A percentile compares a stretch with the other conserved stretches of the same genome.
These are phyloP conservation scores for Amazona vittata DNA, from an alignment of 2,113 vertebrate species.

Conservation along the genomic window DNA sequence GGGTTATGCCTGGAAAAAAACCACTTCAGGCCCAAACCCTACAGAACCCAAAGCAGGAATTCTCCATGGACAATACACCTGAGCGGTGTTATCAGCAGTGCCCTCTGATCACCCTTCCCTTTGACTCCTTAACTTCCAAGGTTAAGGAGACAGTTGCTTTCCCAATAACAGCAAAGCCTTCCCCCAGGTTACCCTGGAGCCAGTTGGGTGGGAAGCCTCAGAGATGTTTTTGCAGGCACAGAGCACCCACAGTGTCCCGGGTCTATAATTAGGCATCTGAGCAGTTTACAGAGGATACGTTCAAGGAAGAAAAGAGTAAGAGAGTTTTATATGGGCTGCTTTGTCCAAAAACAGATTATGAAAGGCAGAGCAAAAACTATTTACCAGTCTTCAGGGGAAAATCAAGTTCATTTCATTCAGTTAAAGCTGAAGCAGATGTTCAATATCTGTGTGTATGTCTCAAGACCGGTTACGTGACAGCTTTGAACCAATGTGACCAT, in stretches of 20 bases:
- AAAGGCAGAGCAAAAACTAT: constrained; percentile 47
- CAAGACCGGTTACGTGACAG: neutral
- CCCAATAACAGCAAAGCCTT: neutral
- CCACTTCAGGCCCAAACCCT: neutral
- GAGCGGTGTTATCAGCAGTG: neutral
- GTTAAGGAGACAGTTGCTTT: neutral
- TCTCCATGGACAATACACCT: neutral
- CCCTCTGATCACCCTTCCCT: neutral
- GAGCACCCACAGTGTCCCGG: neutral
- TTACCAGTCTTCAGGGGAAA: constrained; percentile 18
- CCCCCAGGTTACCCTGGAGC: neutral
- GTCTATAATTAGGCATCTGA: constrained; percentile 27
- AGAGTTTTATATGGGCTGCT: constrained; percentile 42
- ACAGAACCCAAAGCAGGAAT: neutral
- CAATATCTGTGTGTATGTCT: neutral
- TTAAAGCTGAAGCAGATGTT: constrained; percentile 40
- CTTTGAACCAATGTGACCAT: neutral
- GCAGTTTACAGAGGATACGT: neutral
- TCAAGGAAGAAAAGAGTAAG: constrained; percentile 26
- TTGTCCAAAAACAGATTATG: constrained; percentile 50
- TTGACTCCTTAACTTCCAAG: neutral
- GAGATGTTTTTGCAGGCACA: constrained; percentile 29
- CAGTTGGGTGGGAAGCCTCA: constrained; percentile 27
- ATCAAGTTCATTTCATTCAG: constrained; percentile 15
- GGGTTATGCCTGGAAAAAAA: neutral